phyloP scores from a whole-genome alignment of 37 sponge, comb jelly and placozoan species.

The Ephydatia muelleri region DNA sequence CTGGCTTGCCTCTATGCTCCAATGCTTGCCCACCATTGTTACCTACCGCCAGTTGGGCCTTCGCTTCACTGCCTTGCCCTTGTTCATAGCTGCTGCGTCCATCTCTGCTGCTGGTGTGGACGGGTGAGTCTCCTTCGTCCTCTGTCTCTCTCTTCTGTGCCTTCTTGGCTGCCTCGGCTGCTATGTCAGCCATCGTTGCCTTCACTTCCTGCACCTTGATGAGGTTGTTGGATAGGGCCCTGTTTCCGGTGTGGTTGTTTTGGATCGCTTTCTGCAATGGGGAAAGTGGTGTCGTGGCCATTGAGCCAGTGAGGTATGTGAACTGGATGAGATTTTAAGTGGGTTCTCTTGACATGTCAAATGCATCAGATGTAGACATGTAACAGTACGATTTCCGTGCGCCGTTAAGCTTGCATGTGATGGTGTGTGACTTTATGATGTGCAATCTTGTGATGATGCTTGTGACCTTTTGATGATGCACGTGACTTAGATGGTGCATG shows the following conservation, averaged over 20 bases:
- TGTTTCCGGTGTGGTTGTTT: constrained; percentile 36
- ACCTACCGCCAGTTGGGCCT: background rate
- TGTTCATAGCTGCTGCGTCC: background rate
- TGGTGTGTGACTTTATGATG: no score
- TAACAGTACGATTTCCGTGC: no score
- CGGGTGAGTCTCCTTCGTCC: background rate
- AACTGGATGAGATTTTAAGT: no score
- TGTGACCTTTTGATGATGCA: no score
- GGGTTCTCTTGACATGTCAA: no score
- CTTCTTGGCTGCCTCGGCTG: constrained; percentile 39
- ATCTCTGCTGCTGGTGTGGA: background rate
- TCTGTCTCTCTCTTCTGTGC: background rate
- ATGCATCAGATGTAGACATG: no score
- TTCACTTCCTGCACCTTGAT: constrained; percentile 33
- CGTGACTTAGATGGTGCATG: no score
- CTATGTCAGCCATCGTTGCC: constrained; percentile 30
- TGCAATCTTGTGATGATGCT: no score
- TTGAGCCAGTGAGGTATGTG: background rate
- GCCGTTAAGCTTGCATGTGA: no score
- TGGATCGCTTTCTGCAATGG: constrained; percentile 35
- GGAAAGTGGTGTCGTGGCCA: background rate
- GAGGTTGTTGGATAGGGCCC: background rate
- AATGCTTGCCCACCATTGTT: background rate
- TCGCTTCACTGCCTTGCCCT: background rate
- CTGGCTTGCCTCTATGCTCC: constrained; percentile 1